Evolutionary conservation across 53 echinoderm and acorn worm species (phyloP).

Genomic region (Apostichopus leukothele): DNA sequence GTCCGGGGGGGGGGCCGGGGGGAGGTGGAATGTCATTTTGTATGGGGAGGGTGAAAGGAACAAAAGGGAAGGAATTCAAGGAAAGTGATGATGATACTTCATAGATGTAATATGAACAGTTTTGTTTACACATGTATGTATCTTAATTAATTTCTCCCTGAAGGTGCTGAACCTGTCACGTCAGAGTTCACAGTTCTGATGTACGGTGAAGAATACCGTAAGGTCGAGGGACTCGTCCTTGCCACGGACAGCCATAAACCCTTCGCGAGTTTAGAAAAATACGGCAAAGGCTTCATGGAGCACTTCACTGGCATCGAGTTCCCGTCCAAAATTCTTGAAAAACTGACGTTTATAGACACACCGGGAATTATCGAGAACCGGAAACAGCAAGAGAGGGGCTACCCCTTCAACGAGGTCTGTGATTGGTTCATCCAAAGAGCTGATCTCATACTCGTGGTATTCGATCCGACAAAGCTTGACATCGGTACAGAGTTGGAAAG

Average conservation of each 20-base stretch:
- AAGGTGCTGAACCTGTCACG: slow-evolving; percentile 81
- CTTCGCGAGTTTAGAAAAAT: slow-evolving; percentile 65
- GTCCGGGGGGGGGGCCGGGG: too few species aligned
- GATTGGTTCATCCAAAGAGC: slow-evolving; percentile 88
- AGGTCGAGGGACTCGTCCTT: slow-evolving; percentile 78
- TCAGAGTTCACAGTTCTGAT: slow-evolving; percentile 78
- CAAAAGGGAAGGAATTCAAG: too few species aligned
- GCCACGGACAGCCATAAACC: slow-evolving; percentile 67
- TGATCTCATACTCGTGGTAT: slow-evolving; percentile 80
- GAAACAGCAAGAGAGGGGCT: slow-evolving; percentile 75
- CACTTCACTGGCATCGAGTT: slow-evolving; percentile 64
- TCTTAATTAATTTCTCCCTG: neutral
- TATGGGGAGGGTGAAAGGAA: too few species aligned
- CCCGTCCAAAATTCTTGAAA: slow-evolving; percentile 71
- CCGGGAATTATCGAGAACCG: slow-evolving; percentile 88
- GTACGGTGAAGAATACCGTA: slow-evolving; percentile 60
- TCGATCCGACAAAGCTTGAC: slow-evolving; percentile 82
- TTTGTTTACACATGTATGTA: neutral
- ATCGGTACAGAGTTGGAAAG: slow-evolving; percentile 81
- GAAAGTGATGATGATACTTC: too few species aligned
- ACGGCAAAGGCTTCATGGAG: slow-evolving; percentile 74
- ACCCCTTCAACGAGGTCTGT: slow-evolving; percentile 83
- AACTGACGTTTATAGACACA: slow-evolving; percentile 75
- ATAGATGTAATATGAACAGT: too few species aligned
- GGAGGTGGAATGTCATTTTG: too few species aligned